Base-by-base conservation (phyloP, 2,797 vertebrate species). In the Phrynocephalus guinanensis region DNA sequence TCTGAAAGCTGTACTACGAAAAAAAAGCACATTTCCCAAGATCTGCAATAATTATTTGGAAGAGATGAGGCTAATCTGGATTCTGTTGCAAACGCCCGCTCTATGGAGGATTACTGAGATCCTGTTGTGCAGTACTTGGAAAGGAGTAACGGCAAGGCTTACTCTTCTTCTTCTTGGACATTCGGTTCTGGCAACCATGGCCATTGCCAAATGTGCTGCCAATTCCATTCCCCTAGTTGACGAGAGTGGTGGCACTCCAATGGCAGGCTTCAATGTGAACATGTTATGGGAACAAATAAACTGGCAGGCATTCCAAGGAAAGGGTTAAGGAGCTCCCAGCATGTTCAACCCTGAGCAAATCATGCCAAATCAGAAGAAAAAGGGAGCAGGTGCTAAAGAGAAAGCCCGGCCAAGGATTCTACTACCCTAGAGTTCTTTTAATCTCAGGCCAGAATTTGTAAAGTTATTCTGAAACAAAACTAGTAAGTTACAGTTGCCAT, bases 301-400 rank as follows among this genome's bases (percentile, higher is more conserved):
- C 52, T 86, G 85, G 85, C 85, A 86, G 20, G 67, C 68, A n/a
- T 80, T 80, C 79, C 22, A 60, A 72, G 26, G 52, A 63, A 86
- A 72, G 68, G 52, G 85, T 86, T 86, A 80, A 86, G 85, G 71
- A 86, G 50, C 38, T 44, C 85, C 4, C 68, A 86, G 78, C 68
- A 86, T 80, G 85, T 86, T 80, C 77, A 72, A 56, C 0, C 60
- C 60, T 63, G 78, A 60, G 38, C 24, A 80, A 80, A 80, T 80
- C 68, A 38, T 80, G 85, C 85, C 85, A 71, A 72, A 79, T 26
- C 44, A 33, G 15, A 72, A 80, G 77, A 73, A 44, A 50, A 56
- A 72, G 16, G 24, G 26, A 80, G 44, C 85, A 86, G 85, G 85
- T 86, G 85, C 16, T 80, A 44, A 44, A 60, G 16, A 73, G 50